These are phyloP conservation scores for Morinoia aosen DNA, from an alignment of 2,888 invertebrate species.

Conservation along the genomic window DNA sequence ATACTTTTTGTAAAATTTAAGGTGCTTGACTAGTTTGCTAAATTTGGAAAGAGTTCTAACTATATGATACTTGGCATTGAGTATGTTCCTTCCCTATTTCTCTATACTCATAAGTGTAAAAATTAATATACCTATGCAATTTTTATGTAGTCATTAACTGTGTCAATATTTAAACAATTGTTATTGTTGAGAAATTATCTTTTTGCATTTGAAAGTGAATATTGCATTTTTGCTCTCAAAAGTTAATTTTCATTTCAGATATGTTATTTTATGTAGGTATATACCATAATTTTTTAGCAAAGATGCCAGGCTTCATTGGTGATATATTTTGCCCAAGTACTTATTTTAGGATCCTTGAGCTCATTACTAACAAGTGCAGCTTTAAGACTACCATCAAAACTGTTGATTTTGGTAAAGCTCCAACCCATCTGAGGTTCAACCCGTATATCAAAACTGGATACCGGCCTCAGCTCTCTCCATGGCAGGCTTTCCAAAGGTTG, in stretches of 20 bases:
- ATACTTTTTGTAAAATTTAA: too few species aligned
- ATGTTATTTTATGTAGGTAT: background rate
- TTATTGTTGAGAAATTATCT: too few species aligned
- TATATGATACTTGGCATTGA: too few species aligned
- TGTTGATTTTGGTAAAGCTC: conserved; percentile 23
- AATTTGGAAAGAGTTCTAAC: too few species aligned
- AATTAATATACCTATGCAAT: too few species aligned
- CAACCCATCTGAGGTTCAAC: conserved; percentile 20
- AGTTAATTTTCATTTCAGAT: background rate
- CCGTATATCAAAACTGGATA: conserved; percentile 41
- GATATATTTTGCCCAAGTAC: conserved; percentile 5
- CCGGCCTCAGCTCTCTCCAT: conserved; percentile 6
- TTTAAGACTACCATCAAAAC: conserved; percentile 18
- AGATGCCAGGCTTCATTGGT: conserved; percentile 19
- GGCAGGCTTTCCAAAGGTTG: conserved; percentile 12
- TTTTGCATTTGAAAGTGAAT: too few species aligned
- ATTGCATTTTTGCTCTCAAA: background rate
- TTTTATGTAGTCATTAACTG: too few species aligned
- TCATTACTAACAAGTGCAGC: background rate
- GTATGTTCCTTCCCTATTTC: too few species aligned
- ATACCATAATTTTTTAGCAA: background rate
- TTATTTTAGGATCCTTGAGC: background rate
- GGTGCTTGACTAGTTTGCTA: too few species aligned
- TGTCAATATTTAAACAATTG: too few species aligned
- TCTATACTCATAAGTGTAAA: too few species aligned